A percentile compares a stretch with the other conserved stretches of the same genome.
Evolutionary conservation across 2,888 invertebrate species (phyloP).

Genomic region (Pocota personata): DNA sequence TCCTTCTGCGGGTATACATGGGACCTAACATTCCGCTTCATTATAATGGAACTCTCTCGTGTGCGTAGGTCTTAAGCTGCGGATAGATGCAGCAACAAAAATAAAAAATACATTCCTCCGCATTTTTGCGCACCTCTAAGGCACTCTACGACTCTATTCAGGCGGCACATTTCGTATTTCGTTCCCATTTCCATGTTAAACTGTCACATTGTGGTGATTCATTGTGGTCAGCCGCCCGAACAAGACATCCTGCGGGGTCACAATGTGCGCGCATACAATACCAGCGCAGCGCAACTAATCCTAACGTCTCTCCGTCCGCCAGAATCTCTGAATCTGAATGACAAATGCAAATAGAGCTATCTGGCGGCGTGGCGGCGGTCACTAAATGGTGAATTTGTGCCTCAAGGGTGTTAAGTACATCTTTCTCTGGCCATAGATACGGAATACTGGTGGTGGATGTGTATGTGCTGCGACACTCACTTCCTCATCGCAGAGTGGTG

Average conservation of each 20-base stretch:
- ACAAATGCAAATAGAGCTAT: conserved; percentile 73
- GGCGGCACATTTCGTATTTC: conserved; percentile 63
- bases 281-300: conserved; percentile 44
- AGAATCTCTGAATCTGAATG: conserved; percentile 47
- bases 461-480: conserved; percentile 34
- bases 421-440: conserved; percentile 21
- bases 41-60: conserved; percentile 48
- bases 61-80: conserved; percentile 60
- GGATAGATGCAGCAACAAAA: background rate
- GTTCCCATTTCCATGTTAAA: conserved; percentile 75
- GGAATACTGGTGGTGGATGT: background rate
- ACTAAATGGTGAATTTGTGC: conserved; percentile 71
- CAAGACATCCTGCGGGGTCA: conserved; percentile 71
- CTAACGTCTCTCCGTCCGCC: background rate
- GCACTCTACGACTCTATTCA: conserved; percentile 55
- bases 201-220: conserved; percentile 75
- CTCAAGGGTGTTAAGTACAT: conserved; percentile 71
- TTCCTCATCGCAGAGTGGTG: conserved; percentile 41
- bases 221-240: conserved; percentile 61
- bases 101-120: conserved; percentile 39
- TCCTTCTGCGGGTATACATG: conserved; percentile 5
- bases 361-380: conserved; percentile 43
- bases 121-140: conserved; percentile 40
- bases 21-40: conserved; percentile 61
- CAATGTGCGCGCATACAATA: conserved; percentile 8